These are phyloP conservation scores for Pseudorhombus dupliciocellatus DNA, from an alignment of 2,113 vertebrate species.

Conservation along the genomic window DNA sequence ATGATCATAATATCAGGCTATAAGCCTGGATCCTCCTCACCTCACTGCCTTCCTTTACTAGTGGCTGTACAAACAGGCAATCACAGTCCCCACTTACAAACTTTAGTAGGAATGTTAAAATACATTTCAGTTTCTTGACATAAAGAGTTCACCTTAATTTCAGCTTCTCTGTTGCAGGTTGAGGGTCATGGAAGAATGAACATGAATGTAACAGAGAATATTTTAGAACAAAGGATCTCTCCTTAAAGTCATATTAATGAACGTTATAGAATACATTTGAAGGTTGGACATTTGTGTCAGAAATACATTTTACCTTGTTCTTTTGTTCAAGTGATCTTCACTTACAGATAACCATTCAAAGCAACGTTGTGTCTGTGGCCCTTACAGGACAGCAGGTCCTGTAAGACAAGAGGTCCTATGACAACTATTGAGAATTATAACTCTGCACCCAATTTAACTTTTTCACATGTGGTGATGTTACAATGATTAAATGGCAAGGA, in stretches of 20 bases:
- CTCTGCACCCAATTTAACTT: constrained; percentile 5
- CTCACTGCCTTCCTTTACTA: too few species aligned
- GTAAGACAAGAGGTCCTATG: not conserved
- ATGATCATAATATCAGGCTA: not conserved
- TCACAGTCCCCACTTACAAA: not conserved
- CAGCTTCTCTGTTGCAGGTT: not conserved
- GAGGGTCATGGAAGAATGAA: not conserved
- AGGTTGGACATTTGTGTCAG: too few species aligned
- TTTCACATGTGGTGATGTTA: constrained; percentile 5
- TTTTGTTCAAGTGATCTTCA: too few species aligned
- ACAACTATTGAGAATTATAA: not conserved
- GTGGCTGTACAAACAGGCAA: too few species aligned
- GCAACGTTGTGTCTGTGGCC: too few species aligned
- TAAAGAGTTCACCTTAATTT: not conserved
- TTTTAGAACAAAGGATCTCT: not conserved
- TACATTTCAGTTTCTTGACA: not conserved
- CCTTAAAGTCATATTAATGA: not conserved
- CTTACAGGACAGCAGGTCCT: too few species aligned
- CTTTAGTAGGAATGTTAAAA: not conserved
- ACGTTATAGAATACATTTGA: not conserved
- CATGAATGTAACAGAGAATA: not conserved
- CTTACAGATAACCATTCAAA: too few species aligned
- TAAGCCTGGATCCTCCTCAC: not conserved
- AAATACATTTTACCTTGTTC: too few species aligned
- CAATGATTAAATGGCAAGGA: not conserved